phyloP scores from a whole-genome alignment of 1,140 invertebrate species.

The Papilio dardanus region DNA sequence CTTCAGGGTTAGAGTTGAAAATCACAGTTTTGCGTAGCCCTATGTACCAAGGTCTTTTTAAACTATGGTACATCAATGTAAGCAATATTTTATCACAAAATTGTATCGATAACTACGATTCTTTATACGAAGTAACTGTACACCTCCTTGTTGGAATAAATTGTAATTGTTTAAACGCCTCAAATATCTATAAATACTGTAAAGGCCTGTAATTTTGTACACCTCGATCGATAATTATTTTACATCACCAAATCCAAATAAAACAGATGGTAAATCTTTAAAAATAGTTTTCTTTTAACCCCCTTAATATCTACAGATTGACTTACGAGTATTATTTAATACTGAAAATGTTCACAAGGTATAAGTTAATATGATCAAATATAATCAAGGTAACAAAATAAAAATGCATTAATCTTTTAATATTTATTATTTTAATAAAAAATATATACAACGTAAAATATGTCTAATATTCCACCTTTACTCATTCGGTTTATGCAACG shows the following conservation, averaged over 20 bases:
- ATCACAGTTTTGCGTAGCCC: too few species aligned
- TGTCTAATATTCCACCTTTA: too few species aligned
- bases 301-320: constrained; percentile 22
- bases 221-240: constrained; percentile 75
- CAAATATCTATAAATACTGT: constrained; percentile 67
- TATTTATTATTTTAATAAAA: neutral
- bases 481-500: too few species aligned
- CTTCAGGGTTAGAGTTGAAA: too few species aligned
- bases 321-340: too few species aligned
- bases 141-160: constrained; percentile 55
- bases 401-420: neutral
- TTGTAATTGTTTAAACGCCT: constrained; percentile 63
- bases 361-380: neutral
- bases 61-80: constrained; percentile 66
- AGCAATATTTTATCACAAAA: constrained; percentile 64
- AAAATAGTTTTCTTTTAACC: constrained; percentile 62
- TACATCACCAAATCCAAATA: constrained; percentile 79
- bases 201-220: constrained; percentile 80
- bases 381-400: neutral
- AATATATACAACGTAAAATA: neutral
- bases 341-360: too few species aligned
- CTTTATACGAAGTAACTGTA: constrained; percentile 62
- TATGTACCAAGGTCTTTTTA: too few species aligned
- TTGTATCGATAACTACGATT: constrained; percentile 63
- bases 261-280: constrained; percentile 68